phyloP scores from a whole-genome alignment of 2,113 vertebrate genomes.

The Epinephelus cyanopodus region DNA sequence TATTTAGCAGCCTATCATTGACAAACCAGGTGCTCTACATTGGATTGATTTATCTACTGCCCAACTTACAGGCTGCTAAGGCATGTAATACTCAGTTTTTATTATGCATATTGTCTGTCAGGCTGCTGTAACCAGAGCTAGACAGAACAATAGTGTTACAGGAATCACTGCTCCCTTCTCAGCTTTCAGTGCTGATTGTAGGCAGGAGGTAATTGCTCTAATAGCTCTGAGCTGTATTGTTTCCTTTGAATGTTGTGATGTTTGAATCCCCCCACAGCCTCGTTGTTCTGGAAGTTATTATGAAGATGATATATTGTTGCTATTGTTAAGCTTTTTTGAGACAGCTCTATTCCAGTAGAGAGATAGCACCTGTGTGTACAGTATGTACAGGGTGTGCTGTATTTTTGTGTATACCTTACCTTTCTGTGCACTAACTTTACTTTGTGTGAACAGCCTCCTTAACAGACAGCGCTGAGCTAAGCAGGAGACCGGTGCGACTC shows the following conservation, averaged over 20 bases:
- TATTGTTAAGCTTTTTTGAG: background rate
- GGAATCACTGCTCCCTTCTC: slow-evolving; percentile 4
- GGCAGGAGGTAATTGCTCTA: background rate
- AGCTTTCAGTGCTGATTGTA: slow-evolving; percentile 19
- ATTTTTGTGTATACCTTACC: background rate
- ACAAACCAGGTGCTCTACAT: background rate
- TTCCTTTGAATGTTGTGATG: background rate
- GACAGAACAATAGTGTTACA: background rate
- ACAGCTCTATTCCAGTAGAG: background rate
- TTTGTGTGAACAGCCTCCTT: slow-evolving; percentile 86
- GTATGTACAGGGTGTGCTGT: background rate
- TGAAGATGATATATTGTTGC: background rate
- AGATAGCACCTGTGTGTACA: background rate
- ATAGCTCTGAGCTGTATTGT: slow-evolving; percentile 4
- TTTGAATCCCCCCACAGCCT: background rate
- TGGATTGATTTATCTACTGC: background rate
- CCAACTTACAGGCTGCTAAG: background rate
- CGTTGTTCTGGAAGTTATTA: slow-evolving; percentile 11
- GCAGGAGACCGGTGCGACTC: slow-evolving; percentile 91
- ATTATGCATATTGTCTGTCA: background rate
- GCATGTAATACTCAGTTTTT: background rate
- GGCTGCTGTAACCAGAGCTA: background rate
- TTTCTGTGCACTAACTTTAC: background rate
- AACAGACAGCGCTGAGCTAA: slow-evolving; percentile 93
- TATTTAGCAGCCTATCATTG: background rate